Base-by-base conservation (phyloP, 2,888 invertebrate genomes). In the Plutella xylostella region DNA sequence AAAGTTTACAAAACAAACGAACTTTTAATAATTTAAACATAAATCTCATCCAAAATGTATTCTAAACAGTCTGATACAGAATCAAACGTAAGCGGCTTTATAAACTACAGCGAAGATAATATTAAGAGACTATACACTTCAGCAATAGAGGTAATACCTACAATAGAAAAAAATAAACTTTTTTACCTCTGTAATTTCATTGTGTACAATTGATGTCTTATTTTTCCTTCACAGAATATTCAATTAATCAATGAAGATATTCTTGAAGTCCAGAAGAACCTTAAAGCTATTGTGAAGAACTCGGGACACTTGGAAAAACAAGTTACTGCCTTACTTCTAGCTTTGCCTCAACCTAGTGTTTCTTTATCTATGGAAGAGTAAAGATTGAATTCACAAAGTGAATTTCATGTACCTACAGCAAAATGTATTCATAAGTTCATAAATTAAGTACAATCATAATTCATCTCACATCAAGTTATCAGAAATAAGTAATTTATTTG, bases 31-130 rank as follows among this genome's bases (percentile, higher is more conserved):
- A n/a, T n/a, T n/a, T n/a, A n/a, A n/a, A n/a, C n/a, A n/a, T n/a
- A n/a, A n/a, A n/a, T 28, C 7, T 28, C 28, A 12, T 28, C 4
- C 17, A 30, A 45, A 48, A 80, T 80, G 78, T 61, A 68, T 51
- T 75, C 79, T 9, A 55, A 65, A 50, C 66, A 63, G 34, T 82
- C 82, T 15, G 82, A 82, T 56, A 60, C 72, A 5, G 83, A 82
- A 59, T 82, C 82, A 4, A 80, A 80, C 55, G 72, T 75, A n/a
- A 82, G 80, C 52, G 75, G 78, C 34, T 82, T 82, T 47, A 65
- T 80, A 41, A 63, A 68, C n/a, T 78, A 77, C 43, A 75, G 61
- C 50, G 68, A 78, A 33, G 71, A 72, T 55, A 65, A 69, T 50
- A 64, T 74, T 28, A 76, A 73, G 51, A 54, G 69, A 51, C 57